These are phyloP conservation scores for Antheraea mylitta DNA, from an alignment of 1,140 invertebrate species.

Conservation along the genomic window DNA sequence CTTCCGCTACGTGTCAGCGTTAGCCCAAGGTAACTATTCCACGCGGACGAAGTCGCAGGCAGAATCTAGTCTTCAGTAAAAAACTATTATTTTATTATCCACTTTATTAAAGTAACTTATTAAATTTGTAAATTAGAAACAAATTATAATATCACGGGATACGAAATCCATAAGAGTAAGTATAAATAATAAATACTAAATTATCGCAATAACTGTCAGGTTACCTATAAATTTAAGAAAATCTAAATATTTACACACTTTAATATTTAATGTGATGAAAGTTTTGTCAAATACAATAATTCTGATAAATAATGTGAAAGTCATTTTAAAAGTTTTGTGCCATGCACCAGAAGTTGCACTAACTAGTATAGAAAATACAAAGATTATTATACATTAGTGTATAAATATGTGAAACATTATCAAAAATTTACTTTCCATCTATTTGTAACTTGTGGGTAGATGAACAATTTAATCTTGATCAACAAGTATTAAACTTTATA, in stretches of 20 bases:
- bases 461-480: background rate
- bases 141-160: constrained; percentile 56
- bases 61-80: background rate
- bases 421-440: background rate
- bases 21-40: no score
- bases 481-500: background rate
- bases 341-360: background rate
- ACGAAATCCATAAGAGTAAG: constrained; percentile 46
- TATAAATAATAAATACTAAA: constrained; percentile 27
- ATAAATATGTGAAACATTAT: background rate
- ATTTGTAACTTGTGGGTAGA: background rate
- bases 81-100: background rate
- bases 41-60: no score
- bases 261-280: background rate
- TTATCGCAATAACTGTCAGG: constrained; percentile 1
- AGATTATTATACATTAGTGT: background rate
- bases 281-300: background rate
- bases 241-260: background rate
- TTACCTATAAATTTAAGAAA: background rate
- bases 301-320: background rate
- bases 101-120: constrained; percentile 41
- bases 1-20: no score
- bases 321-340: background rate
- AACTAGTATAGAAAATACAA: background rate
- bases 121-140: constrained; percentile 42